Evolutionary conservation across 2,113 vertebrate species (phyloP).

Genomic region (Salvelinus alpinus): DNA sequence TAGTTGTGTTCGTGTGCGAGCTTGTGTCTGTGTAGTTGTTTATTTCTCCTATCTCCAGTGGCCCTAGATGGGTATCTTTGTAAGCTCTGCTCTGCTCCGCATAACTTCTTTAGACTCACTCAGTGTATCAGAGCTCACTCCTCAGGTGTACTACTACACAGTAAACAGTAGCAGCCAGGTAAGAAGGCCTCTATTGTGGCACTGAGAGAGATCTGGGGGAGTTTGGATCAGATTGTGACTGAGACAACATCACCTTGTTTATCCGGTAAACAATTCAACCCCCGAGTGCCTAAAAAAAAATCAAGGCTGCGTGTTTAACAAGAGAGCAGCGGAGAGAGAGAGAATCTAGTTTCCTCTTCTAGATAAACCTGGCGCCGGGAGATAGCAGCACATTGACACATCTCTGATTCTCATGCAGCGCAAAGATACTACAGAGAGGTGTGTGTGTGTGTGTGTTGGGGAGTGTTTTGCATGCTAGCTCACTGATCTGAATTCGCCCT

Average conservation of each 20-base stretch:
- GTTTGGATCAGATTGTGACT: constrained; percentile 58
- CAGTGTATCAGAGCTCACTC: no score
- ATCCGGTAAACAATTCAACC: constrained; percentile 72
- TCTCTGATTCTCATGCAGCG: constrained; percentile 62
- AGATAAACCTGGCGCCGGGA: constrained; percentile 67
- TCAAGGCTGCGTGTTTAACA: constrained; percentile 70
- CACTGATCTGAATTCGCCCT: constrained; percentile 48
- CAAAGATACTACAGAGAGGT: constrained; percentile 51
- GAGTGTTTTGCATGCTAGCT: constrained; percentile 40
- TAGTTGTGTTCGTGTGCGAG: constrained; percentile 40
- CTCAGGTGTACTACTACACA: constrained; percentile 34
- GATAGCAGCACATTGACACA: constrained; percentile 66
- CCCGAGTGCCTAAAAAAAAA: constrained; percentile 47
- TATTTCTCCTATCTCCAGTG: constrained; percentile 56
- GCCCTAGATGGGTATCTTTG: constrained; percentile 53
- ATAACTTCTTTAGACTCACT: no score
- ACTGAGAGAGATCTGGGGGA: constrained; percentile 32
- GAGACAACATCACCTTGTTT: constrained; percentile 72
- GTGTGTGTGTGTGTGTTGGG: constrained; percentile 7
- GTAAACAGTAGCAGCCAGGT: constrained; percentile 60
- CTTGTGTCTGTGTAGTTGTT: constrained; percentile 13
- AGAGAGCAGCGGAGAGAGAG: constrained; percentile 39
- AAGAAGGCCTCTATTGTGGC: constrained; percentile 57
- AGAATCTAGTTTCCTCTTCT: constrained; percentile 66
- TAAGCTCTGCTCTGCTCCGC: constrained; percentile 29